Evolutionary conservation across 2,797 vertebrate genomes (phyloP).

Genomic region (Premnoplex brunnescens): DNA sequence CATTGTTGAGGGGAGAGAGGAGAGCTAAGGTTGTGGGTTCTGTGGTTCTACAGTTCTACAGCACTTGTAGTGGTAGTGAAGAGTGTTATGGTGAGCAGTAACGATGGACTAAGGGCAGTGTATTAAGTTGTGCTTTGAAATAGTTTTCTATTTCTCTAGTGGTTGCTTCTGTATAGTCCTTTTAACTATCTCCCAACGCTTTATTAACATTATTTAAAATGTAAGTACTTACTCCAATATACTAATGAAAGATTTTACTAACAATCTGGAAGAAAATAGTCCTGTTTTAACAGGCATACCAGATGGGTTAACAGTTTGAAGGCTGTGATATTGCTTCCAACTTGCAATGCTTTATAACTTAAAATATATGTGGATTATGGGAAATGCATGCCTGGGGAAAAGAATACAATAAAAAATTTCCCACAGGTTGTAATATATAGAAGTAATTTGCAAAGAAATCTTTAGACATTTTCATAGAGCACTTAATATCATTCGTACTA

Average conservation of each 20-base stretch:
- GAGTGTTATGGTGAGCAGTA: neutral
- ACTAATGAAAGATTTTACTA: neutral
- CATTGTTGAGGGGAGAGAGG: neutral
- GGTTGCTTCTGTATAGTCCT: neutral
- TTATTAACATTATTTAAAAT: neutral
- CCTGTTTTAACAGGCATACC: neutral
- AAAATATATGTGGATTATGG: neutral
- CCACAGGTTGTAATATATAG: neutral
- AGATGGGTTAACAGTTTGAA: neutral
- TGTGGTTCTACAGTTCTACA: neutral
- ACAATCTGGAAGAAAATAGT: neutral
- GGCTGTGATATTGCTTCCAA: neutral
- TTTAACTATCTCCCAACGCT: neutral
- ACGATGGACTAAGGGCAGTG: neutral
- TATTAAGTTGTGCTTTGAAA: neutral
- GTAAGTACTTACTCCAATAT: neutral
- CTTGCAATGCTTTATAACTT: neutral
- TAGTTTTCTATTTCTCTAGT: neutral
- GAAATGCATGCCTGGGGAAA: neutral
- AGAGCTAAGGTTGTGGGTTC: neutral
- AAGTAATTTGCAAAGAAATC: neutral
- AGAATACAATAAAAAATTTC: fast-evolving
- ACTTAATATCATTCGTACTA: neutral
- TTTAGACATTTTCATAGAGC: neutral
- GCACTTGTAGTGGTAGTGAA: neutral